These are phyloP conservation scores for Bettongia penicillata DNA, from an alignment of 2,113 vertebrate species.

Conservation along the genomic window DNA sequence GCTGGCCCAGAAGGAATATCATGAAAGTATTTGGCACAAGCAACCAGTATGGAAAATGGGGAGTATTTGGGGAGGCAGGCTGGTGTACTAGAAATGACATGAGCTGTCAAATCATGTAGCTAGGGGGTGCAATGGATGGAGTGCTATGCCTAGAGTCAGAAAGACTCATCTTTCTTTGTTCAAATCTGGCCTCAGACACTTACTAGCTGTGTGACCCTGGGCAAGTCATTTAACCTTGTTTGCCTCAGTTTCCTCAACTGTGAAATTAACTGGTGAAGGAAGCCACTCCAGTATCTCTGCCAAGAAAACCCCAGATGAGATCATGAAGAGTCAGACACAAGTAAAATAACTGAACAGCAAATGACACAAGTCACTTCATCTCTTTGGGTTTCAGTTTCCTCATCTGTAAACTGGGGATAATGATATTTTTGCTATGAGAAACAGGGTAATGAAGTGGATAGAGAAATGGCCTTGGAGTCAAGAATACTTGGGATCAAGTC, in stretches of 20 bases:
- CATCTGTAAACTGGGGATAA: background rate
- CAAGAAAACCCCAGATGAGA: background rate
- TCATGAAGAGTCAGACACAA: background rate
- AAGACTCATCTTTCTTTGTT: background rate
- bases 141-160: background rate
- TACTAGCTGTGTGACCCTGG: background rate
- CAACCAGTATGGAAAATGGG: background rate
- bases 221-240: background rate
- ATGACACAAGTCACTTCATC: background rate
- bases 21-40: background rate
- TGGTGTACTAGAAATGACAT: background rate
- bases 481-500: background rate
- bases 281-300: background rate
- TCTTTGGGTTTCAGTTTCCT: background rate
- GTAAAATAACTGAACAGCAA: background rate
- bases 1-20: constrained; percentile 1
- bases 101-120: background rate
- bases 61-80: background rate
- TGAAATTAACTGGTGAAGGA: background rate
- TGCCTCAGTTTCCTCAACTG: background rate
- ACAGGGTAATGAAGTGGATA: background rate
- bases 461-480: background rate
- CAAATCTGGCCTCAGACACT: background rate
- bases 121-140: background rate
- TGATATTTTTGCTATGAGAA: background rate